phyloP scores from a whole-genome alignment of 2,113 vertebrate genomes.

The Hippopotamus amphibius region DNA sequence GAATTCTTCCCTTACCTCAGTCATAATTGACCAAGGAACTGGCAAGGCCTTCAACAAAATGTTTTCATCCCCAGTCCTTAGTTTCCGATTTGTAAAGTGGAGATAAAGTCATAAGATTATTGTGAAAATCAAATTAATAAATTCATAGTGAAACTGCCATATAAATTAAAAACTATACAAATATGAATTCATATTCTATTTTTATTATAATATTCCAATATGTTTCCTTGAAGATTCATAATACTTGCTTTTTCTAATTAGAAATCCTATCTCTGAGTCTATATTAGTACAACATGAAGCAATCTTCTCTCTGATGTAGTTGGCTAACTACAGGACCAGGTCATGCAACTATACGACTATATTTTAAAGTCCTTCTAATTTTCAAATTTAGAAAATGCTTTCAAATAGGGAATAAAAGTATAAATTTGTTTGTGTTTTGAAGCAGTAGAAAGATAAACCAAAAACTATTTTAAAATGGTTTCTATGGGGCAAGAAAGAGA shows the following conservation, averaged over 20 bases:
- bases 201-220: not conserved
- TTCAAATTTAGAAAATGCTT: constrained; percentile 36
- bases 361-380: not conserved
- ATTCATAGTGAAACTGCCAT: not conserved
- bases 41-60: not conserved
- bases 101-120: not conserved
- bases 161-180: not conserved
- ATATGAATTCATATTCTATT: not conserved
- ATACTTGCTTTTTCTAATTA: not conserved
- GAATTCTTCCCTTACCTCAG: not conserved
- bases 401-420: not conserved
- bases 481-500: not conserved
- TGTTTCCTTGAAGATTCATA: not conserved
- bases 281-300: not conserved
- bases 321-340: not conserved
- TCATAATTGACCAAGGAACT: not conserved
- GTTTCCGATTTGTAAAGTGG: not conserved
- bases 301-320: not conserved
- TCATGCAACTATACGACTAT: not conserved
- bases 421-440: not conserved
- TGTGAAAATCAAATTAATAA: not conserved
- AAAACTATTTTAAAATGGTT: not conserved
- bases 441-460: not conserved
- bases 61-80: not conserved
- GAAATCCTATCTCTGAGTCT: not conserved